Evolutionary conservation across 2,888 invertebrate species (phyloP).

Genomic region (Sphaerophoria taeniata): DNA sequence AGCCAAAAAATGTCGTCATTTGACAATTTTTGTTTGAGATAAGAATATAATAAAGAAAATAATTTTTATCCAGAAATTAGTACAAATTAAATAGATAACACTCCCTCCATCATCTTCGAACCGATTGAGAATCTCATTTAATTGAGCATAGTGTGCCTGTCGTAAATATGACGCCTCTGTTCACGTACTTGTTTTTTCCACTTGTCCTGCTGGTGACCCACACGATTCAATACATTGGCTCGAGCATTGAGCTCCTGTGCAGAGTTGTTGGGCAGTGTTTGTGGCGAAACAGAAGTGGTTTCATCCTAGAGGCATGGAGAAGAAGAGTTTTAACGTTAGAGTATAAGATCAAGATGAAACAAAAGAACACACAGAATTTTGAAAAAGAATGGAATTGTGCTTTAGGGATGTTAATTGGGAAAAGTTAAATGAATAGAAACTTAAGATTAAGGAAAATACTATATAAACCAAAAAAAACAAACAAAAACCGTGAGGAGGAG

Average conservation of each 20-base stretch:
- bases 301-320: conserved; percentile 82
- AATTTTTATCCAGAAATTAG: conserved; percentile 36
- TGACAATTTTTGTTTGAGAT: conserved; percentile 35
- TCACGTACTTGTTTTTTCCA: conserved; percentile 97
- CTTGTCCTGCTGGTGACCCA: conserved; percentile 97
- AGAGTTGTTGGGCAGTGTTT: conserved; percentile 80
- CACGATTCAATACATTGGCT: conserved; percentile 93
- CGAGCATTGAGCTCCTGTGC: conserved; percentile 91
- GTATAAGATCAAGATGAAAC: conserved; percentile 37
- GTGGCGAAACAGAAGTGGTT: conserved; percentile 85
- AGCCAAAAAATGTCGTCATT: conserved; percentile 22
- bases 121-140: conserved; percentile 82
- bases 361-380: conserved; percentile 14
- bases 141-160: conserved; percentile 98
- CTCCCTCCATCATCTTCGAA: neutral
- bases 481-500: conserved; percentile 75
- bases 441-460: conserved; percentile 53
- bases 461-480: conserved; percentile 74
- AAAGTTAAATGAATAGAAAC: conserved; percentile 5
- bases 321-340: conserved; percentile 47
- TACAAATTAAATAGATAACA: conserved; percentile 47
- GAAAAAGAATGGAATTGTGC: conserved; percentile 33
- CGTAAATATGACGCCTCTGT: conserved; percentile 95
- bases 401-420: conserved; percentile 46
- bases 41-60: conserved; percentile 27